phyloP scores from a whole-genome alignment of 2,888 invertebrate genomes.

The Hecatera dysodea region DNA sequence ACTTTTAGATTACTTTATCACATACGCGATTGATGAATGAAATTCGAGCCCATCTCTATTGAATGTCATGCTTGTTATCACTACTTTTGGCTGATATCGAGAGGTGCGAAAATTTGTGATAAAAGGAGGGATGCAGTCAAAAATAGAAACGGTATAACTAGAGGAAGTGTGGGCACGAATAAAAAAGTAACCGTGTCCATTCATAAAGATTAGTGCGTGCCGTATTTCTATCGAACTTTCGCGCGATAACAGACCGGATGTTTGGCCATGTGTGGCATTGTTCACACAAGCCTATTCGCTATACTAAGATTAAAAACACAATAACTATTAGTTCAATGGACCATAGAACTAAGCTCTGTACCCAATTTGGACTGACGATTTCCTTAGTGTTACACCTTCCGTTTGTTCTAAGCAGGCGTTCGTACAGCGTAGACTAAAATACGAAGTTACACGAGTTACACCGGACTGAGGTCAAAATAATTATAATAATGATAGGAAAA shows the following conservation, averaged over 20 bases:
- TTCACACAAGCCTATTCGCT: constrained; percentile 75
- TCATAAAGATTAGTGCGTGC: constrained; percentile 76
- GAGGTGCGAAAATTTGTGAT: not conserved
- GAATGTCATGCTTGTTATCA: constrained; percentile 31
- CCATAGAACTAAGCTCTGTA: constrained; percentile 40
- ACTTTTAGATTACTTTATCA: constrained; percentile 13
- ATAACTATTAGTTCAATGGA: constrained; percentile 63
- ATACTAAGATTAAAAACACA: constrained; percentile 65
- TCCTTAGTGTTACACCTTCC: constrained; percentile 59
- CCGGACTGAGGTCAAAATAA: constrained; percentile 3
- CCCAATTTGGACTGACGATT: constrained; percentile 57
- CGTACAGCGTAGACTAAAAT: not conserved
- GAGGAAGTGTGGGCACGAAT: constrained; percentile 62
- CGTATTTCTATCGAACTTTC: constrained; percentile 79
- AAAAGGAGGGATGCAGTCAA: constrained; percentile 2
- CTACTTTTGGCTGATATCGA: constrained; percentile 14
- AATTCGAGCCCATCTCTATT: constrained; percentile 24
- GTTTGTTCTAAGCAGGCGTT: constrained; percentile 26
- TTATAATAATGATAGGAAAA: constrained; percentile 27
- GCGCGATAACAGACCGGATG: constrained; percentile 86
- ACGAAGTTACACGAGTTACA: not conserved
- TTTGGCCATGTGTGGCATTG: constrained; percentile 86
- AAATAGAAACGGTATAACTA: constrained; percentile 38
- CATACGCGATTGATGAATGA: constrained; percentile 5
- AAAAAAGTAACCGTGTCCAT: constrained; percentile 75